A percentile compares a stretch with the other conserved stretches of the same genome.
Evolutionary conservation across 1,140 invertebrate genomes (phyloP).

Genomic region (Leucophenga varia): DNA sequence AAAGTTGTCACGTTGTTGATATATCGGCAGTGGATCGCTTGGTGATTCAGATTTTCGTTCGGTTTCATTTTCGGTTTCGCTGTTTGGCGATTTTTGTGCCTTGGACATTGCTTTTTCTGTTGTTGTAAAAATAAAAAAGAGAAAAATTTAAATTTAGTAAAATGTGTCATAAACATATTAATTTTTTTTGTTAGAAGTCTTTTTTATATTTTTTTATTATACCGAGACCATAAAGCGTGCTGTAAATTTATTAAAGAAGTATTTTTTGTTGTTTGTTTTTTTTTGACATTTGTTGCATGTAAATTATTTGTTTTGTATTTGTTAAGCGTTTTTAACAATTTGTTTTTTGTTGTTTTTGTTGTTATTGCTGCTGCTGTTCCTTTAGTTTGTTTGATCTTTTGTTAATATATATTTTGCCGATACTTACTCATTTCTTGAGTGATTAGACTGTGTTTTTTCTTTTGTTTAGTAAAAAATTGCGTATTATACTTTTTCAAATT

Average conservation of each 20-base stretch:
- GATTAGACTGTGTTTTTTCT: too few species aligned
- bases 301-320: constrained; percentile 31
- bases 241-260: constrained; percentile 39
- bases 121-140: constrained; percentile 33
- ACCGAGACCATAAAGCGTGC: constrained; percentile 45
- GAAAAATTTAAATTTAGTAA: constrained; percentile 19
- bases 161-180: not conserved
- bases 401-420: constrained; percentile 8
- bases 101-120: constrained; percentile 72
- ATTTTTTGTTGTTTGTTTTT: too few species aligned
- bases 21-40: constrained; percentile 69
- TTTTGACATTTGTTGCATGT: too few species aligned
- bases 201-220: not conserved
- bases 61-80: constrained; percentile 56
- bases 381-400: not conserved
- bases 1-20: constrained; percentile 82
- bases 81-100: constrained; percentile 58
- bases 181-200: constrained; percentile 15
- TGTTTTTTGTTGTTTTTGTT: too few species aligned
- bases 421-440: not conserved
- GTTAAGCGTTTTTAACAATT: not conserved
- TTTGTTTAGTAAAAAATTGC: too few species aligned
- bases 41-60: constrained; percentile 63
- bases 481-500: too few species aligned
- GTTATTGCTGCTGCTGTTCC: not conserved